Evolutionary conservation across 1,140 invertebrate species (phyloP), one percentile per base, ranked within the genome.

Genomic region (Theocolax elegans): DNA sequence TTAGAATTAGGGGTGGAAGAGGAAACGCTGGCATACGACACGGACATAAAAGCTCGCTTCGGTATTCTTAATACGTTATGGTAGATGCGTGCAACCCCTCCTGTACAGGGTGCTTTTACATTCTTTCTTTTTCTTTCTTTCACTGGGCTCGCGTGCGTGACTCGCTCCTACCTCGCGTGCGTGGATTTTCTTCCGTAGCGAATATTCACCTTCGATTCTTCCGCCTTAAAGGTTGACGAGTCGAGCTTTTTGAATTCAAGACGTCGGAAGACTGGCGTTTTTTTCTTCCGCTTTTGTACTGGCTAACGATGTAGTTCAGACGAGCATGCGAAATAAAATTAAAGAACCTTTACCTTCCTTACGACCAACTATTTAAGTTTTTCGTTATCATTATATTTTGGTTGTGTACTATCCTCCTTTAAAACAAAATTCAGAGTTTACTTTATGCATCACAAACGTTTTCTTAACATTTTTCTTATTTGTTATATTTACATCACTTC

Each of bases 61-160:
- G 31, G 29, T 74, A 72, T 77, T 60, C 68, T 74, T 78, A 76
- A 76, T 78, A 76, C 73, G 72, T 74, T 31, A 46, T 58, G 70
- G 72, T 73, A 53, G 66, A 75, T 79, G 75, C 78, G 73, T 76
- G 74, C 60, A 23, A 42, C 67, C 48, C 40, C 62, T 10, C 15
- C 8, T 35, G 21, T 19, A 7, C 40, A 10, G 15, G 56, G 63
- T 51, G 70, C 15, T 38, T 40, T 44, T 29, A 19, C 27, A 29
- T 13, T 17, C 49, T 51, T 12, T 53, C 23, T 51, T 51, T 51
- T 51, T 19, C 13, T 75, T 78, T 73, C 17, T 46, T 15, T 46
- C 12, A n/a, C n/a, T n/a, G n/a, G n/a, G n/a, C 21, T 46, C 63
- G 48, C 71, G 72, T 78, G 77, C 77, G 77, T 77, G 77, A 78